Conservation (phyloP, 2,113 vertebrate genomes). For the Corythaixoides concolor region DNA sequence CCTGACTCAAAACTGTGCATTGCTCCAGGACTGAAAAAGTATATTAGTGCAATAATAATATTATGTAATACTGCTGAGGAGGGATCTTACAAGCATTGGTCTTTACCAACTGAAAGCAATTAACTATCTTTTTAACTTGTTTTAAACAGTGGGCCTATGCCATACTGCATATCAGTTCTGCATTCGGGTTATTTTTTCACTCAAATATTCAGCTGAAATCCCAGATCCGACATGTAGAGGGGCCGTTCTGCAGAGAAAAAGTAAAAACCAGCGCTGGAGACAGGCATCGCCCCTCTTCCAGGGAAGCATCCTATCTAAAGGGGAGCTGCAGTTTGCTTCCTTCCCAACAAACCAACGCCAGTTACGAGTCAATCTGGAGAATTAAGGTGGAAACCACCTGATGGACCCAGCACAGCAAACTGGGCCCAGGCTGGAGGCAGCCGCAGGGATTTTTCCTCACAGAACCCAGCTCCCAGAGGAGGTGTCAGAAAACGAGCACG, state of each 20-base stretch:
- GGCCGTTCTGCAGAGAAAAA: too few species aligned
- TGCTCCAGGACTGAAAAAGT: not conserved
- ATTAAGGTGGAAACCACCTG: not conserved
- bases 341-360: not conserved
- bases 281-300: not conserved
- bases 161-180: accelerated
- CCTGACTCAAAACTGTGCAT: not conserved
- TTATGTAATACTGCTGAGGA: not conserved
- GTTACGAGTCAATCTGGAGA: not conserved
- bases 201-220: not conserved
- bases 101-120: not conserved
- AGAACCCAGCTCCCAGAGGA: not conserved
- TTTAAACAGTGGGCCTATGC: not conserved
- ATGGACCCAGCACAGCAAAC: not conserved
- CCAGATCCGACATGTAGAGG: not conserved
- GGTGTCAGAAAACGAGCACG: not conserved
- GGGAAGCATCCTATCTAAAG: not conserved
- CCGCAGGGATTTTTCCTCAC: not conserved
- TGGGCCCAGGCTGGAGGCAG: not conserved
- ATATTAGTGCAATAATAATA: not conserved
- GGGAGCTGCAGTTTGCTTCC: not conserved
- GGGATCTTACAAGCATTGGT: not conserved
- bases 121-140: not conserved
- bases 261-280: not conserved
- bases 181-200: not conserved